phyloP scores from a whole-genome alignment of 2,797 vertebrate genomes.

The Tragelaphus oryx region DNA sequence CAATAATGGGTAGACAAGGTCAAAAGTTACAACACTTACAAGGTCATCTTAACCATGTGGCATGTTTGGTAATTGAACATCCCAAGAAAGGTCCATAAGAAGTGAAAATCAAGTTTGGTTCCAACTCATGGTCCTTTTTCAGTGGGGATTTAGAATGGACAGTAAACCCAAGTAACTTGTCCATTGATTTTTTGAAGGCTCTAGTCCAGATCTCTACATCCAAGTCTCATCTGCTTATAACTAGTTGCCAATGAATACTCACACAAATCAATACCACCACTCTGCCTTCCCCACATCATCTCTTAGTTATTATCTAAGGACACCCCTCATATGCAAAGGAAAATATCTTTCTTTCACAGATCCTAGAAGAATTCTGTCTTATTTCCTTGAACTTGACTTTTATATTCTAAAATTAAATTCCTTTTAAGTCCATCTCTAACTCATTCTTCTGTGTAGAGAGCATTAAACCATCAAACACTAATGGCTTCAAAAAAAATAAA shows the following conservation, averaged over 20 bases:
- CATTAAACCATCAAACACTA: constrained; percentile 39
- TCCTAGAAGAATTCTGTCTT: constrained; percentile 19
- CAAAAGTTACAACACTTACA: constrained; percentile 38
- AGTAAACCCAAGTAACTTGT: constrained; percentile 20
- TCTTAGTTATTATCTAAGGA: neutral
- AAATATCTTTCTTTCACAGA: neutral
- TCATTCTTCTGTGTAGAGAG: neutral
- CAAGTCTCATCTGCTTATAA: constrained; percentile 31
- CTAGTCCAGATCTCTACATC: neutral
- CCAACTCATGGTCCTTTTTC: constrained; percentile 26
- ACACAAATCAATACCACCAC: neutral
- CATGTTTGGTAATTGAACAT: constrained; percentile 23
- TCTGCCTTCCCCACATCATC: neutral
- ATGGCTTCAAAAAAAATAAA: constrained; percentile 41
- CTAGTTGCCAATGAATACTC: neutral
- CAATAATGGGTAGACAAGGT: constrained; percentile 23
- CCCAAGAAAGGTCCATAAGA: constrained; percentile 34
- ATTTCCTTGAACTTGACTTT: constrained; percentile 47
- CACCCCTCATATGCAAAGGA: neutral
- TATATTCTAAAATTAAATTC: constrained; percentile 57
- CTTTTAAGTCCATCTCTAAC: constrained; percentile 52
- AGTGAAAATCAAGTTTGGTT: constrained; percentile 39
- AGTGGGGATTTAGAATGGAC: neutral
- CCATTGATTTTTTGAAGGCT: constrained; percentile 14
- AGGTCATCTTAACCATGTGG: constrained; percentile 31